A percentile compares a stretch with the other conserved stretches of the same genome.
These are phyloP conservation scores for Tanytarsus gracilentus DNA, from an alignment of 2,888 invertebrate species.

Conservation along the genomic window DNA sequence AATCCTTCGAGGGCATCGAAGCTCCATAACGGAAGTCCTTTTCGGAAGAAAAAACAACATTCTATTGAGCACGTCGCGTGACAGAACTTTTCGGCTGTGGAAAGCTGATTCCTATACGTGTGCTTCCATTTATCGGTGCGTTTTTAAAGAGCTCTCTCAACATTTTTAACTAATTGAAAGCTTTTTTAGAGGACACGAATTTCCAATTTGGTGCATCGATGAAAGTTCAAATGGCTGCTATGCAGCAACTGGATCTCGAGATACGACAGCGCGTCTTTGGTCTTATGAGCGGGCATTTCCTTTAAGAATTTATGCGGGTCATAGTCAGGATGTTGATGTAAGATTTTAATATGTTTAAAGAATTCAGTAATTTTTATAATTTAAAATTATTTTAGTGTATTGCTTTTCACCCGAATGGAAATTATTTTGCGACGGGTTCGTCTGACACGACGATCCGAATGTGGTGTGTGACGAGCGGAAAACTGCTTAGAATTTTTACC, in stretches of 20 bases:
- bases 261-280: constrained; percentile 82
- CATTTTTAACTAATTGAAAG: not conserved
- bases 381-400: constrained; percentile 35
- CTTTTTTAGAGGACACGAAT: constrained; percentile 64
- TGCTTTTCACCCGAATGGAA: constrained; percentile 87
- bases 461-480: constrained; percentile 78
- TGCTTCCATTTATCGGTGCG: constrained; percentile 57
- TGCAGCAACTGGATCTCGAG: constrained; percentile 79
- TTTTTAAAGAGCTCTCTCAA: constrained; percentile 16
- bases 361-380: constrained; percentile 10
- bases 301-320: constrained; percentile 77
- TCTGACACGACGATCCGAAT: constrained; percentile 80
- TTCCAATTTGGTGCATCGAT: constrained; percentile 83
- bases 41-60: constrained; percentile 50
- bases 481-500: constrained; percentile 67
- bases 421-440: constrained; percentile 82
- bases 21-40: constrained; percentile 54
- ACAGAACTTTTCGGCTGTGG: constrained; percentile 70
- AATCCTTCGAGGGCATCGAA: constrained; percentile 62
- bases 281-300: constrained; percentile 67
- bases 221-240: constrained; percentile 64
- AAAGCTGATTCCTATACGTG: constrained; percentile 58
- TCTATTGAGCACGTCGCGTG: constrained; percentile 62
- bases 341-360: constrained; percentile 39
- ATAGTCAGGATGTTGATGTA: constrained; percentile 80